A percentile compares a stretch with the other conserved stretches of the same genome.
These are phyloP conservation scores for Drosophila hydei DNA, from an alignment of 1,140 invertebrate genomes.

Conservation along the genomic window DNA sequence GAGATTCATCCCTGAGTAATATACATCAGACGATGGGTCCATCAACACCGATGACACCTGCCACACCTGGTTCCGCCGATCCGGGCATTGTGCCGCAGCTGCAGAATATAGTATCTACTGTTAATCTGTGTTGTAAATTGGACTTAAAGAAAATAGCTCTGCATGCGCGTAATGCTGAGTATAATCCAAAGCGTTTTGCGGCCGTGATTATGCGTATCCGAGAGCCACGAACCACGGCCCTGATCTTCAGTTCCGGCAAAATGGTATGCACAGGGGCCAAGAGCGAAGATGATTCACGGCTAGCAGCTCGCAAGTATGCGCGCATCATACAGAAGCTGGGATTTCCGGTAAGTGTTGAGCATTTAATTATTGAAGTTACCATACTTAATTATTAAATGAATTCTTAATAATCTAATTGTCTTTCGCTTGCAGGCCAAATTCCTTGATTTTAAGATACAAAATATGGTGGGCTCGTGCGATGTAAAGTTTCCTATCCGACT, in stretches of 20 bases:
- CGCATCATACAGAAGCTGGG: conserved; percentile 99
- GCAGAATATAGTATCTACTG: conserved; percentile 99
- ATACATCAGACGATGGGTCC: conserved; percentile 88
- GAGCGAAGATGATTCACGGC: conserved; percentile 98
- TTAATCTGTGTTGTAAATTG: conserved; percentile 97
- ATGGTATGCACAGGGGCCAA: conserved; percentile 99
- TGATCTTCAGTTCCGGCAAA: conserved; percentile 99
- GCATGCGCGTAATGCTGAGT: conserved; percentile 99
- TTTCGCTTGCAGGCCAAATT: conserved; percentile 94
- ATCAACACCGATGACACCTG: conserved; percentile 94
- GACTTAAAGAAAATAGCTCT: conserved; percentile 99
- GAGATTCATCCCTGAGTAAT: conserved; percentile 84
- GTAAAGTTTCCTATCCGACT: conserved; percentile 99
- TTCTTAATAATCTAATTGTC: background rate
- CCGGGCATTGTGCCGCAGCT: conserved; percentile 96
- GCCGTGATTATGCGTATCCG: conserved; percentile 99
- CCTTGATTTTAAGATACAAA: conserved; percentile 99
- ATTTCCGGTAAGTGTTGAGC: conserved; percentile 90
- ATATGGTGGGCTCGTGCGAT: conserved; percentile 99
- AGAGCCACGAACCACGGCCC: conserved; percentile 98
- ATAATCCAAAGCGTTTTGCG: conserved; percentile 99
- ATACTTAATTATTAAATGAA: no score
- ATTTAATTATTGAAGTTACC: no score
- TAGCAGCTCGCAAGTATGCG: conserved; percentile 99
- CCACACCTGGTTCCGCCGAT: conserved; percentile 97